Evolutionary conservation across 2,797 vertebrate genomes (phyloP), one percentile per base, ranked within the genome.

Genomic region (Hipposideros larvatus): DNA sequence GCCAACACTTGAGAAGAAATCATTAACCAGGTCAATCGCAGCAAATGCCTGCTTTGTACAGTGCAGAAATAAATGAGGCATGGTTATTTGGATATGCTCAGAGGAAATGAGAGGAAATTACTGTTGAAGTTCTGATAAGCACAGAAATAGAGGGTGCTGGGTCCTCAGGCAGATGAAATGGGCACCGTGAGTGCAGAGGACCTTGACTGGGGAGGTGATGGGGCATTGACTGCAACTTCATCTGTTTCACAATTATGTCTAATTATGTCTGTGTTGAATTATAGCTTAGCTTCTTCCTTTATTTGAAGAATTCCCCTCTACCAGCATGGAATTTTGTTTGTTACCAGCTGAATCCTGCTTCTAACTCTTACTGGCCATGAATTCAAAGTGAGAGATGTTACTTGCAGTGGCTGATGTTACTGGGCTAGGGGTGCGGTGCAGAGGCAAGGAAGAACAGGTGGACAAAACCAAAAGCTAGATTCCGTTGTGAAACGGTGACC

Each of bases 321-420:
- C 59, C 73, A 51, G 53, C 21, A 28, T 70, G 59, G 5, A 31
- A 31, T 70, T 92, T 87, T 82, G 55, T 71, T 73, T 78, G 41
- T 48, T 88, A 68, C 31, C 59, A 84, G 53, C 6, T 83, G 46
- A 75, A 87, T 31, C 31, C 21, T 94, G 37, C 87, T 92, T 92
- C 79, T 87, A 75, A 66, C 48, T 93, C 18, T 63, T 87, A 63
- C 73, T 90, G 46, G 18, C 57, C 74, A 9, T 65, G 71, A 48
- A 16, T 92, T 82, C 28, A 89, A 79, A 95, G 31, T 11, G 41
- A 59, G 77, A 79, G 41, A 24, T 37, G 51, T 51, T 51, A 92
- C 66, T 21, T 34, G 10, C 53, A n/a, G 68, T 34, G 73, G 28
- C 28, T 95, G 61, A 57, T 15, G 7, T 65, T 80, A 21, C 4